Evolutionary conservation across 2,888 invertebrate species (phyloP).

Genomic region (Hirtodrosophila trivittata): DNA sequence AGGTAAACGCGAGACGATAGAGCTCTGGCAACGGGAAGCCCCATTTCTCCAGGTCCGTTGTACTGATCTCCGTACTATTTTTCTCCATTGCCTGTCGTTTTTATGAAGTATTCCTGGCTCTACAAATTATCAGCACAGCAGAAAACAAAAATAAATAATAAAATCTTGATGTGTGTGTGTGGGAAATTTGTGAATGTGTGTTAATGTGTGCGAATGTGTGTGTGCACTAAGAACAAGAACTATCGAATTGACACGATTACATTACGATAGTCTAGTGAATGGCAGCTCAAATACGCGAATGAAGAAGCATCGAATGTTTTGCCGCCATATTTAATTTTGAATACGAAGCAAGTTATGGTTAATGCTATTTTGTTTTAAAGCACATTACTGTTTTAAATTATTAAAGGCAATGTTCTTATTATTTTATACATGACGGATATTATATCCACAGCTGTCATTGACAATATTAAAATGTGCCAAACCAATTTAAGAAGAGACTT

Average conservation of each 20-base stretch:
- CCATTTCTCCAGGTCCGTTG: conserved; percentile 85
- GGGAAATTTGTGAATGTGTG: conserved; percentile 11
- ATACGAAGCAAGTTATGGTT: too few relatives aligned
- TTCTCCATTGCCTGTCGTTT: conserved; percentile 17
- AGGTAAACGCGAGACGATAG: conserved; percentile 94
- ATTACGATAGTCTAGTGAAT: conserved; percentile 16
- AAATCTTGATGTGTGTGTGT: conserved; percentile 44
- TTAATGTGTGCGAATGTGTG: conserved; percentile 21
- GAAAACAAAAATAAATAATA: conserved; percentile 73
- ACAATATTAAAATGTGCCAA: too few relatives aligned
- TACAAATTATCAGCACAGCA: conserved; percentile 41
- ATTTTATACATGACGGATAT: too few relatives aligned
- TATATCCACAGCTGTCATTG: too few relatives aligned
- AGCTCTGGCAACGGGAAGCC: conserved; percentile 90
- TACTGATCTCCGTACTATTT: conserved; percentile 19
- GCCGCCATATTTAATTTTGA: conserved; percentile 1
- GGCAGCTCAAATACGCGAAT: conserved; percentile 5
- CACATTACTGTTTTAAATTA: too few relatives aligned
- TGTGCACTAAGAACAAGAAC: not conserved
- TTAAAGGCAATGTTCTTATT: too few relatives aligned
- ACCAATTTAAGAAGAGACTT: too few relatives aligned
- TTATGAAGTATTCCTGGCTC: conserved; percentile 25
- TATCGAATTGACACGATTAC: conserved; percentile 5
- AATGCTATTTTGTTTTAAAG: too few relatives aligned
- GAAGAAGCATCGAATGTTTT: not conserved